A percentile compares a stretch with the other conserved stretches of the same genome.
Conservation (phyloP, 2,888 invertebrate species). For the Ceriagrion tenellum region DNA sequence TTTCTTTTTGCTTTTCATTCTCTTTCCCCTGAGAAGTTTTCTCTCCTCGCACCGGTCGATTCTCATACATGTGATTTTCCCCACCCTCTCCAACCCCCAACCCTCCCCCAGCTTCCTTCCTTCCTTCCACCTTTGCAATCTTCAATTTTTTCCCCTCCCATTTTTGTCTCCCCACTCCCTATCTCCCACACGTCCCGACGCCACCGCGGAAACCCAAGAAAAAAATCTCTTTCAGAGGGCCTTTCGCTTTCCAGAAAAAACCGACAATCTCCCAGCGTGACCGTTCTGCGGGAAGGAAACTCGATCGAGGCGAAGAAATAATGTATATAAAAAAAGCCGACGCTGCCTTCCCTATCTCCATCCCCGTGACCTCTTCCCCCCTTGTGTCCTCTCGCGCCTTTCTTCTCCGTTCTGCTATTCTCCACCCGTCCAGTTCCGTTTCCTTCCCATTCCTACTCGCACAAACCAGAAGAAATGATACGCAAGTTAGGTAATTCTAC, state of each 20-base stretch:
- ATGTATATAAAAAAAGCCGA: constrained; percentile 33
- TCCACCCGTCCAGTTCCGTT: not conserved
- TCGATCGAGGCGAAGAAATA: constrained; percentile 57
- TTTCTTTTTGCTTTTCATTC: not conserved
- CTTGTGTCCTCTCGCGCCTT: not conserved
- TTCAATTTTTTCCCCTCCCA: not conserved
- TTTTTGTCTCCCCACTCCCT: constrained; percentile 23
- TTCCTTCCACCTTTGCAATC: not conserved
- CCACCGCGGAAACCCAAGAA: constrained; percentile 34
- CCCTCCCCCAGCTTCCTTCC: not conserved
- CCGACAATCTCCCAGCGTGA: constrained; percentile 64
- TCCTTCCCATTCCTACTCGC: not conserved
- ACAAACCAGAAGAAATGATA: not conserved
- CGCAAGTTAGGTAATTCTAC: not conserved
- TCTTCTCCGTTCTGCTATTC: not conserved
- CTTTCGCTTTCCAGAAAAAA: not conserved
- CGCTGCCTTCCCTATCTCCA: constrained; percentile 5
- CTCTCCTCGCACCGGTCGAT: not conserved
- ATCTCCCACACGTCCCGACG: constrained; percentile 14
- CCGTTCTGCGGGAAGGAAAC: constrained; percentile 58
- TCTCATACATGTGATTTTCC: constrained; percentile 6
- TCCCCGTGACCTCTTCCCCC: not conserved
- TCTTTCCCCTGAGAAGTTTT: not conserved
- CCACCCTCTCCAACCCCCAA: not conserved
- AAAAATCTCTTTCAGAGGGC: constrained; percentile 48